Evolutionary conservation across 2,113 vertebrate species (phyloP).

Genomic region (Cyanocitta stelleri): DNA sequence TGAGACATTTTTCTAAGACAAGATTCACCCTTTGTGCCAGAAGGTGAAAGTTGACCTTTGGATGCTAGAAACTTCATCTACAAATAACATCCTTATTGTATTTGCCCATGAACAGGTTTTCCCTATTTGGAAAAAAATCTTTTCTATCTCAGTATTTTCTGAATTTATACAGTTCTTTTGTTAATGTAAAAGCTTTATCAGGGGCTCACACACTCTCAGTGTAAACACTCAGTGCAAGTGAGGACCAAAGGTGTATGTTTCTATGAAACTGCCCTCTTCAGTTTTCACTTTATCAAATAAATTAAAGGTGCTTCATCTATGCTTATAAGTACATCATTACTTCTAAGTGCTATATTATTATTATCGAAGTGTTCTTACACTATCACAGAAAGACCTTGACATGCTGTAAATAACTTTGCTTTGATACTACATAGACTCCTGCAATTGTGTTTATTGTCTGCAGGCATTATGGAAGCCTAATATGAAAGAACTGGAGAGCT

Average conservation of each 20-base stretch:
- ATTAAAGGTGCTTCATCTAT: slow-evolving; percentile 54
- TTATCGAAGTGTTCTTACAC: slow-evolving; percentile 47
- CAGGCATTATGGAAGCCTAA: slow-evolving; percentile 41
- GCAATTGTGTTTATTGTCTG: slow-evolving; percentile 61
- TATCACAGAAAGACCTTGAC: slow-evolving; percentile 72
- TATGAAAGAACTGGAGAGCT: slow-evolving; percentile 54
- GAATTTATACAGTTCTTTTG: slow-evolving; percentile 57
- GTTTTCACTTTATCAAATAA: slow-evolving; percentile 71
- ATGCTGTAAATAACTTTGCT: slow-evolving; percentile 34
- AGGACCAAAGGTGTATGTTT: slow-evolving; percentile 65
- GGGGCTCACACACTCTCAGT: slow-evolving; percentile 22
- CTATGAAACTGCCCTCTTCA: slow-evolving; percentile 71
- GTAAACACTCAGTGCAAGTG: slow-evolving; percentile 55
- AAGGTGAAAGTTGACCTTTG: slow-evolving; percentile 26
- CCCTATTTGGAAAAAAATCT: slow-evolving; percentile 29
- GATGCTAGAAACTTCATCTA: slow-evolving; percentile 22
- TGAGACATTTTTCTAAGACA: slow-evolving; percentile 6
- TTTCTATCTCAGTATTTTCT: slow-evolving; percentile 31
- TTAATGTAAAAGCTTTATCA: slow-evolving; percentile 45
- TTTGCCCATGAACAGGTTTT: slow-evolving; percentile 31
- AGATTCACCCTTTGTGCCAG: neutral
- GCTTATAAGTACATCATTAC: slow-evolving; percentile 62
- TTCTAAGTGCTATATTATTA: slow-evolving; percentile 65
- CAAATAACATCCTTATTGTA: slow-evolving; percentile 41
- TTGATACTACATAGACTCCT: slow-evolving; percentile 36